These are phyloP conservation scores for Catostylus mosaicus DNA, from an alignment of 30 jellyfish, hydroid and myxozoan genomes.

Conservation along the genomic window DNA sequence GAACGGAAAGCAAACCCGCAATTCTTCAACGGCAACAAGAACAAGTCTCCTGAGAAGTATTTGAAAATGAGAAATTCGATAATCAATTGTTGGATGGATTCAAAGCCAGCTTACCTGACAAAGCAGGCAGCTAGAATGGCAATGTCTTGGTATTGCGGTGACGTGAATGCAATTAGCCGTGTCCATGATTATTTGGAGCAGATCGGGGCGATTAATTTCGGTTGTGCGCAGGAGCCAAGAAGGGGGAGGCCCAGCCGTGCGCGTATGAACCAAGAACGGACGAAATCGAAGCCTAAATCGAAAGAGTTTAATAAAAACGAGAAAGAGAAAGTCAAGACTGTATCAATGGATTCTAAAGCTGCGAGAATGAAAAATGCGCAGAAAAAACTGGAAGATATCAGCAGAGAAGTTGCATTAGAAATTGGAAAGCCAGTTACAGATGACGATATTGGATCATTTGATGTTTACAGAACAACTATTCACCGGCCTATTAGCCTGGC, in stretches of 20 bases:
- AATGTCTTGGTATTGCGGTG: constrained; percentile 73
- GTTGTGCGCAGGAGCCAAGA: constrained; percentile 68
- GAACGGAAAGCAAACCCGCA: constrained; percentile 53
- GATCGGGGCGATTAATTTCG: constrained; percentile 71
- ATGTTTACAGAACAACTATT: not conserved
- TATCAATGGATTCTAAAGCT: constrained; percentile 22
- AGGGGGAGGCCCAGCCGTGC: constrained; percentile 74
- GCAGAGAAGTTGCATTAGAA: constrained; percentile 50
- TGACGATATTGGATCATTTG: not conserved
- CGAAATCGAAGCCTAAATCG: not conserved
- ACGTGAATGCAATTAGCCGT: constrained; percentile 65
- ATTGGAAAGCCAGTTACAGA: constrained; percentile 45
- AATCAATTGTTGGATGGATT: constrained; percentile 61
- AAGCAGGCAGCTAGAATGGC: constrained; percentile 70
- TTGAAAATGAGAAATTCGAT: constrained; percentile 66
- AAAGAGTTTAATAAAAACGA: constrained; percentile 7
- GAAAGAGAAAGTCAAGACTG: not conserved
- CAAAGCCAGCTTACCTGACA: constrained; percentile 63
- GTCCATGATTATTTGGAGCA: constrained; percentile 74
- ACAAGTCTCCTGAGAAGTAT: constrained; percentile 67
- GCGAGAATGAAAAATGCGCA: constrained; percentile 53
- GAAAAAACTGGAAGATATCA: constrained; percentile 40
- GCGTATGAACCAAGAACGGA: constrained; percentile 53
- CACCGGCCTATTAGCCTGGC: not conserved
- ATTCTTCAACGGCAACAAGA: constrained; percentile 55